Conservation (phyloP, 2,888 invertebrate genomes). For the Phortica okadai region DNA sequence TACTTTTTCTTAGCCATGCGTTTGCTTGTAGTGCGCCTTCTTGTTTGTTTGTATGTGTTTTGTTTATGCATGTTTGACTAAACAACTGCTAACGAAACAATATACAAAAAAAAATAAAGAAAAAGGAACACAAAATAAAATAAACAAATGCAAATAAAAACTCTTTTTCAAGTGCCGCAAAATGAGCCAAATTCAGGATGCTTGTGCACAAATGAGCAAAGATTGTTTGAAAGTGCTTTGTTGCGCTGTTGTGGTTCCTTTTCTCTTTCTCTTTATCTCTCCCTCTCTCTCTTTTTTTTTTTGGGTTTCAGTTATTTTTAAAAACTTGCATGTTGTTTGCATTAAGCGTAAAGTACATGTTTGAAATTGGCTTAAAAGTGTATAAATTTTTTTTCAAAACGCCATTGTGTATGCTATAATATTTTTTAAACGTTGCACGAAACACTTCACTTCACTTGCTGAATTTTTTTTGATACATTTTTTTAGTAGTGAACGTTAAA, state of each 20-base stretch:
- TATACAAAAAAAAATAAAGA: slow-evolving; percentile 31
- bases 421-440: neutral
- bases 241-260: neutral
- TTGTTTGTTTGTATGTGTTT: slow-evolving; percentile 56
- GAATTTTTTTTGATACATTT: neutral
- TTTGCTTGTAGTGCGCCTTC: slow-evolving; percentile 45
- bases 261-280: neutral
- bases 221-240: neutral
- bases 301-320: neutral
- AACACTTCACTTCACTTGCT: neutral
- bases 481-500: neutral
- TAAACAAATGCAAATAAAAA: slow-evolving; percentile 47
- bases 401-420: neutral
- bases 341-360: neutral
- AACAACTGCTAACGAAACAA: slow-evolving; percentile 70
- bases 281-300: too few species aligned
- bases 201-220: slow-evolving; percentile 19
- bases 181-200: slow-evolving; percentile 37
- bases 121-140: slow-evolving; percentile 36
- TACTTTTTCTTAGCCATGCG: neutral
- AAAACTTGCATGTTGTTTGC: neutral
- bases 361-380: neutral
- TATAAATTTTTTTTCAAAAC: neutral
- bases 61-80: slow-evolving; percentile 39
- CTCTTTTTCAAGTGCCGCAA: slow-evolving; percentile 47